Conservation (phyloP, 37 sponge, comb jelly and placozoan species). For the Aplysina aerophoba region DNA sequence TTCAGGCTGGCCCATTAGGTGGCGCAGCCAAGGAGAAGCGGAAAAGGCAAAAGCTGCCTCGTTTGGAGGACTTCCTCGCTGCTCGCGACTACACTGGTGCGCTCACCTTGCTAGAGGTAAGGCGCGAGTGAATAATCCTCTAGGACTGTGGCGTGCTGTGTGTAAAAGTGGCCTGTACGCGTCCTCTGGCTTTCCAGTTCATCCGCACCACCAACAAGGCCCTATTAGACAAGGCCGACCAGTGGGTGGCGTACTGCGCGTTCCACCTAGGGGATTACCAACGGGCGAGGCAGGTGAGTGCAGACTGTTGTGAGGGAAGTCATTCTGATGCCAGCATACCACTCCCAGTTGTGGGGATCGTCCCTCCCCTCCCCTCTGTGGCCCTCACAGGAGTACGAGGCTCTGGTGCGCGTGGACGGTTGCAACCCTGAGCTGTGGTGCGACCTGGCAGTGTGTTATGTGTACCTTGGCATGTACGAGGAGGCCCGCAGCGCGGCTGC, state of each 20-base stretch:
- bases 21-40: slow-evolving; percentile 67
- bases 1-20: slow-evolving; percentile 30
- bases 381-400: slow-evolving; percentile 82
- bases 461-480: slow-evolving; percentile 96
- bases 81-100: slow-evolving; percentile 95
- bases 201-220: slow-evolving; percentile 61
- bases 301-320: neutral
- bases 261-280: slow-evolving; percentile 95
- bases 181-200: slow-evolving; percentile 50
- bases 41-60: slow-evolving; percentile 84
- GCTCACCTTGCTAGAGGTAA: slow-evolving; percentile 90
- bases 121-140: neutral
- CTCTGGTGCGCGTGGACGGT: slow-evolving; percentile 49
- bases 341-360: no score
- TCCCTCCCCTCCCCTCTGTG: no score
- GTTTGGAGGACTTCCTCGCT: slow-evolving; percentile 83
- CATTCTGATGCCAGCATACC: neutral
- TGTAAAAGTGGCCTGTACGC: no score
- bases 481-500: slow-evolving; percentile 76
- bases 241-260: slow-evolving; percentile 93
- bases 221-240: slow-evolving; percentile 41
- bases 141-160: neutral
- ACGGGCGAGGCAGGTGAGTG: slow-evolving; percentile 67
- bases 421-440: slow-evolving; percentile 75
- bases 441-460: slow-evolving; percentile 87